Conservation (phyloP, 2,888 invertebrate genomes). For the Muscina levida region DNA sequence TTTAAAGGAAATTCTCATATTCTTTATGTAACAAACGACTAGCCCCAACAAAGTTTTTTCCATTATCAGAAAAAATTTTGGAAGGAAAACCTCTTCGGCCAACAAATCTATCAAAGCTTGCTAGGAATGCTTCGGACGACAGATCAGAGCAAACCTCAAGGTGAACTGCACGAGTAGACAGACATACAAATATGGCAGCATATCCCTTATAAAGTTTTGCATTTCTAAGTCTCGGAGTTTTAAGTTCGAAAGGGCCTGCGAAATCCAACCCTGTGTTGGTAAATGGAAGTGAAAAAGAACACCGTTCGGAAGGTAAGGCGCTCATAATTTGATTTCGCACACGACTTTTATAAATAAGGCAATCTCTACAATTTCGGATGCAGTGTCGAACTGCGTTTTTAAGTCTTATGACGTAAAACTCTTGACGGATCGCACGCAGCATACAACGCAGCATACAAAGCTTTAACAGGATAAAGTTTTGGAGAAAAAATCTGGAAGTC, state of each 20-base stretch:
- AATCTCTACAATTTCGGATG: background rate
- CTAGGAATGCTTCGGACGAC: constrained; percentile 18
- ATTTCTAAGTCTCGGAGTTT: background rate
- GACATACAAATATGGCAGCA: background rate
- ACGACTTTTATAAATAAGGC: background rate
- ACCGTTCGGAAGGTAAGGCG: background rate
- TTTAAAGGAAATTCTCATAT: no score
- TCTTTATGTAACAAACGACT: no score
- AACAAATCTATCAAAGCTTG: background rate
- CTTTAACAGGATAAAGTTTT: no score
- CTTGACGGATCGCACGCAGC: background rate
- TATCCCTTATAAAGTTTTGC: background rate
- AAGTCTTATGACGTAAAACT: background rate
- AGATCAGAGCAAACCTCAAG: constrained; percentile 16
- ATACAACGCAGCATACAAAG: no score
- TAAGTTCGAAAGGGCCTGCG: background rate
- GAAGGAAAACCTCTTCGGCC: no score
- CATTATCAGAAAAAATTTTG: background rate
- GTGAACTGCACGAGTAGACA: background rate
- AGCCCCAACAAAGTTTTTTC: background rate
- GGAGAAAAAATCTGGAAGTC: no score
- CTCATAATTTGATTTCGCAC: background rate
- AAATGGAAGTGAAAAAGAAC: background rate
- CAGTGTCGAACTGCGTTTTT: background rate
- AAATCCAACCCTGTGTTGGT: background rate